These are phyloP conservation scores for Zonitis immaculata DNA, from an alignment of 2,888 invertebrate species.

Conservation along the genomic window DNA sequence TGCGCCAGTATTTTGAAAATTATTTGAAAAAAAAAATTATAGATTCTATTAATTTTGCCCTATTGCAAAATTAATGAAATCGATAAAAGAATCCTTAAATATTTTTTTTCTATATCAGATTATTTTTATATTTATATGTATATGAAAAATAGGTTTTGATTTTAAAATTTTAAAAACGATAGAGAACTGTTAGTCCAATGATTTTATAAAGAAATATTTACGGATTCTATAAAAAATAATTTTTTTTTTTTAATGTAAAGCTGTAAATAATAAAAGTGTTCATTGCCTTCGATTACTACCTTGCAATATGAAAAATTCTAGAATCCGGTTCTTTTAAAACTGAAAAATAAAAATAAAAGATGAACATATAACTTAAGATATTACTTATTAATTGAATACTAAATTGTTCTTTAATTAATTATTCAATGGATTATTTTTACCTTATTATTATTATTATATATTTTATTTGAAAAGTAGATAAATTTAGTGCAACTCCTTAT, in stretches of 20 bases:
- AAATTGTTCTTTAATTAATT: constrained; percentile 9
- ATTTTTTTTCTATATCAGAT: not conserved
- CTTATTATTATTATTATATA: too few relatives aligned
- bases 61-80: not conserved
- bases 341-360: too few relatives aligned
- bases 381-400: constrained; percentile 19
- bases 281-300: constrained; percentile 7
- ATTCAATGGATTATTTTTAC: not conserved
- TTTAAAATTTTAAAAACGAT: not conserved
- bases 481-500: constrained; percentile 31
- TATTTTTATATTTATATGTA: not conserved
- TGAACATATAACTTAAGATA: too few relatives aligned
- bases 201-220: constrained; percentile 6
- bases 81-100: not conserved
- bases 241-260: not conserved
- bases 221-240: not conserved
- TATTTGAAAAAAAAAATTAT: constrained; percentile 10
- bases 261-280: constrained; percentile 19
- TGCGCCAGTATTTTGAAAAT: constrained; percentile 30
- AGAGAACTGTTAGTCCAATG: not conserved
- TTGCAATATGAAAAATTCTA: too few relatives aligned
- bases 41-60: constrained; percentile 3
- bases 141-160: not conserved
- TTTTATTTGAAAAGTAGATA: constrained; percentile 29
- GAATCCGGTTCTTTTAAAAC: too few relatives aligned